Evolutionary conservation across 2,888 invertebrate species (phyloP), one percentile per base, ranked within the genome.

Genomic region (Trachelus iudaicus): DNA sequence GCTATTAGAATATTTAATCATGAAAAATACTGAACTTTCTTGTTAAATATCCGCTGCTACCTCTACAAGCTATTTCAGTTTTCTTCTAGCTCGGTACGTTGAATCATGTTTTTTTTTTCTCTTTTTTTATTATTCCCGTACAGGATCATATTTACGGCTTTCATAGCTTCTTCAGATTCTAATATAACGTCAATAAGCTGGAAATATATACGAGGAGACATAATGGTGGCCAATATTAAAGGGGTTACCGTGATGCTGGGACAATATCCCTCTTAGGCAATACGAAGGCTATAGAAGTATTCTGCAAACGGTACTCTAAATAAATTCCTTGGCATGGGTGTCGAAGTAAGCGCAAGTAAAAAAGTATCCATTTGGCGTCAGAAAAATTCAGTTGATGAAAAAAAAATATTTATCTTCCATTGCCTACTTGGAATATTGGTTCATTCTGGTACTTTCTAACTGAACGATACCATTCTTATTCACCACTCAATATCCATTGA

Each of bases 101-200:
- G 23, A 23, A 69, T 75, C 35, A 71, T 76, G 76, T 80, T 76
- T 76, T 74, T 79, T 40, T n/a, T 34, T 4, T 4, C 1, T 34
- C 1, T 69, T 74, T 74, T 74, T 79, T 40, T 30, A 34, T 56
- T 15, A 56, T 56, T 56, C 23, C 9, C 56, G 6, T 56, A 23
- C 56, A 56, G 56, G 23, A 9, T 9, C 23, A 9, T 56, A 23
- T 75, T 75, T 34, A 75, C 30, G 30, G 23, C 4, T 69, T n/a
- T 23, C 33, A n/a, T 69, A 73, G 15, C 68, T 73, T 79, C 75
- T 33, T 12, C 73, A 76, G 56, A 79, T 75, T 78, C 75, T 73
- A 78, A 79, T 78, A 78, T 76, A 77, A 79, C 73, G 73, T 76
- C 77, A 79, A 79, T 71, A 76, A 77, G 68, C 73, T 69, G 13